phyloP scores from a whole-genome alignment of 2,888 invertebrate genomes.

The Latheticus oryzae region DNA sequence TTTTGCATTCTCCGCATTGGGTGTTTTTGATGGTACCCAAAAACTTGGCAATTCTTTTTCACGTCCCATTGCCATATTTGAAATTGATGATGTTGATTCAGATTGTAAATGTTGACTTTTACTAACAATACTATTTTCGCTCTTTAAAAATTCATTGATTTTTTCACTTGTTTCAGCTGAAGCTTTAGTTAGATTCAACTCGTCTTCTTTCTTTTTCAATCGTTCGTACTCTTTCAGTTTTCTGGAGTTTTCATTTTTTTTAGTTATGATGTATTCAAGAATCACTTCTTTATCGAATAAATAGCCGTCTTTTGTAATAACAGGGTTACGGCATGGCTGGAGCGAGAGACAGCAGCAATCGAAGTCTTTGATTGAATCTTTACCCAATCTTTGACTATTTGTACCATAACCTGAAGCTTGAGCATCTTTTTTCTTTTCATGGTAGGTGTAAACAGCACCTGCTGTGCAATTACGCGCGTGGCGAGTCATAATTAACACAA shows the following conservation, averaged over 20 bases:
- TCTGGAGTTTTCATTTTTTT: constrained; percentile 90
- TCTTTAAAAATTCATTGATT: constrained; percentile 82
- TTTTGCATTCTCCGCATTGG: constrained; percentile 78
- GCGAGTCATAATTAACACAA: constrained; percentile 81
- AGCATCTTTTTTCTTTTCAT: constrained; percentile 97
- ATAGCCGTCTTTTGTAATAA: constrained; percentile 91
- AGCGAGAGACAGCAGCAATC: constrained; percentile 97
- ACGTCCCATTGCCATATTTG: constrained; percentile 80
- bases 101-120: constrained; percentile 52
- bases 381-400: constrained; percentile 86
- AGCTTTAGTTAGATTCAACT: constrained; percentile 76
- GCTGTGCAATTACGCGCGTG: constrained; percentile 99
- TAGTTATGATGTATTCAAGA: constrained; percentile 91
- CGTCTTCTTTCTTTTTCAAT: constrained; percentile 81
- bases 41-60: constrained; percentile 92
- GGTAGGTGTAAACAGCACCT: constrained; percentile 97
- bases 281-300: constrained; percentile 98
- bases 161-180: constrained; percentile 81
- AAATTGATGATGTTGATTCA: constrained; percentile 68
- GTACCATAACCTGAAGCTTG: constrained; percentile 94
- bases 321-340: constrained; percentile 95
- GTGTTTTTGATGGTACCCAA: constrained; percentile 96
- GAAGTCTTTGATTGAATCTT: constrained; percentile 94
- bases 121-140: constrained; percentile 82
- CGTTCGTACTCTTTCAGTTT: constrained; percentile 94